Base-by-base conservation (phyloP, 1,140 invertebrate genomes). In the Chrysoperla carnea region DNA sequence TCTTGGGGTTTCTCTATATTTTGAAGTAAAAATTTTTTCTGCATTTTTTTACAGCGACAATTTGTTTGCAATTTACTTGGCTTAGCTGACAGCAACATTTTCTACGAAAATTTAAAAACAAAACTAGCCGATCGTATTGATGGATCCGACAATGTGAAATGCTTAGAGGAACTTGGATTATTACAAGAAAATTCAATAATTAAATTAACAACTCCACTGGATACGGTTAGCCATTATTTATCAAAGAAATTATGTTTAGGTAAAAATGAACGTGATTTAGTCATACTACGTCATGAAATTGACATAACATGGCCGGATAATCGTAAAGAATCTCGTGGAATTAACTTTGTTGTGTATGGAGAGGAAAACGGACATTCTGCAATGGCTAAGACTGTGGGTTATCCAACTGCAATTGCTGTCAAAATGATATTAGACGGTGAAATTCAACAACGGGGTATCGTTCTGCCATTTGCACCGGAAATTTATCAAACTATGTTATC, bases 381-480 rank as follows among this genome's bases (percentile, higher is more conserved):
- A 6, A 99, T 99, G 96, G 89, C 94, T 1, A 80, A 87, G 53
- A 95, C 91, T 12, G 96, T 99, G 6, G 94, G 95, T 5, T 83
- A 93, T 54, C 94, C 95, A 0, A 79, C 88, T 6, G 95, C 89
- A 6, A 97, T 99, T 52, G 89, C 93, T 6, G 78, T 88, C 0
- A 92, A 95, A 63, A 99, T 99, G 95, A 75, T 99, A 27, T 66
- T 98, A 6, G 88, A 95, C 64, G 92, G 86, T 88, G 94, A 97
- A 66, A 96, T 98, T 54, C 92, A 97, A 65, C 76, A 83, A 48
- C 78, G 83, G 49, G 94, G 93, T n/a, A 81, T 91, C 43, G 73
- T 95, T 7, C 60, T 92, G 9, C 93, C 94, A 1, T 84, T 96
- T 46, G 76, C 81, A 0, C 74, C 78, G 0, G 87, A 94, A 41